Base-by-base conservation (phyloP, 2,797 vertebrate genomes). In the Erpetoichthys calabaricus region DNA sequence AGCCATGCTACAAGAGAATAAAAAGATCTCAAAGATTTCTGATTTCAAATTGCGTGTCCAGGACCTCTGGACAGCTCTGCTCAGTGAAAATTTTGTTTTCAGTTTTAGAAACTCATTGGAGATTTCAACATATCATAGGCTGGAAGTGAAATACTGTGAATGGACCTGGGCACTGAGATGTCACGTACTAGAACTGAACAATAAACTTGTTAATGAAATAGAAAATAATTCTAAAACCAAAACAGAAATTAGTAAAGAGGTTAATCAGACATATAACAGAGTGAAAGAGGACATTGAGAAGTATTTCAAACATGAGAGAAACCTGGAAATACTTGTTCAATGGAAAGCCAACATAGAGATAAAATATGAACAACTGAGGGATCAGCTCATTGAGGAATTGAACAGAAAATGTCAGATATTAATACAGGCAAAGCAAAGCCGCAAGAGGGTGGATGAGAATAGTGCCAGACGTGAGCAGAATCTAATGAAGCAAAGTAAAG, bases 21-120 rank as follows among this genome's bases (percentile, higher is more conserved):
- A 68, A 42, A 56, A 9, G 0, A 8, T 75, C 53, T 8, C 75
- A 58, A 76, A 45, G 42, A 51, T 80, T 25, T 73, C 72, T 0
- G 59, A 64, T n/a, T 47, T 81, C 56, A 72, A 72, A 45, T 50
- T 50, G 9, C 62, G 47, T 3, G 63, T 75, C 4, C 1, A 45
- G 7, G 70, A 79, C 57, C 62, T 76, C 47, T 77, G 72, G 75
- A 67, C 59, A 0, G 74, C 71, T 44, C 46, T 79, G 41, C 46
- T 70, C 46, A 73, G 72, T 2, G 73, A 79, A 58, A 77, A 76
- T 56, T 80, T 78, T 7, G 44, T 78, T 50, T 79, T 76, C 56
- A 25, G 25, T 25, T 25, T 25, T 25, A 25, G 25, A 25, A 25
- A 25, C 2, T 25, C 25, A 25, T 25, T 47, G 52, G 75, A 80